Percentiles rank a stretch among this genome's conserved stretches.
phyloP scores from a whole-genome alignment of 37 sponge, comb jelly and placozoan species.

The Aplysina aerophoba region DNA sequence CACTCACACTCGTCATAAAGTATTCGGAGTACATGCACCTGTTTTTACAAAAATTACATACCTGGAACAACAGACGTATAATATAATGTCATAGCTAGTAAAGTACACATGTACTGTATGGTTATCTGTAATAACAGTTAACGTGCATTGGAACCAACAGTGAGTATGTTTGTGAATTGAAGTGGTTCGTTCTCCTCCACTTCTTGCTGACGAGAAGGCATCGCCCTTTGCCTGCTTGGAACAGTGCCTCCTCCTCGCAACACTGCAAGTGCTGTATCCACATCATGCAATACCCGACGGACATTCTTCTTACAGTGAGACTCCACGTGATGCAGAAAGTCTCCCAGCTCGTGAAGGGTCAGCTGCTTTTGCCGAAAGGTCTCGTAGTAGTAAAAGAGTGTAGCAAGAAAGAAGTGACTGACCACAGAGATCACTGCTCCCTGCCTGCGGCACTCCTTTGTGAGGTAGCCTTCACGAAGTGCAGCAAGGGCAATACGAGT shows the following conservation, averaged over 20 bases:
- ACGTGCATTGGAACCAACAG: too few species aligned
- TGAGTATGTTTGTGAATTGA: background rate
- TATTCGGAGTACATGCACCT: too few species aligned
- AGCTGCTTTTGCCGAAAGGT: conserved; percentile 42
- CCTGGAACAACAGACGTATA: too few species aligned
- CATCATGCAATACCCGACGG: conserved; percentile 21
- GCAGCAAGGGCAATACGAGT: conserved; percentile 66
- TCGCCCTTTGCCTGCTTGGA: too few species aligned
- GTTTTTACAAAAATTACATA: too few species aligned
- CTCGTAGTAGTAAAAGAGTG: conserved; percentile 64
- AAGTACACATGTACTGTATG: too few species aligned
- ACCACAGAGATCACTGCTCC: conserved; percentile 79
- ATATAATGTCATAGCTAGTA: too few species aligned
- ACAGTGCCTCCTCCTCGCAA: background rate
- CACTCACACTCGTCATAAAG: too few species aligned
- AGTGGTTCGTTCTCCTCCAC: background rate
- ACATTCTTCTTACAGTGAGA: conserved; percentile 41
- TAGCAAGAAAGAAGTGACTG: conserved; percentile 74
- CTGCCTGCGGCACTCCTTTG: conserved; percentile 69
- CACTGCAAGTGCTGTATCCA: conserved; percentile 3
- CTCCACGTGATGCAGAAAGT: conserved; percentile 41
- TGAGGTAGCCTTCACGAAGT: conserved; percentile 67
- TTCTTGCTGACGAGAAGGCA: too few species aligned
- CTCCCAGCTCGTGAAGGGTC: conserved; percentile 49
- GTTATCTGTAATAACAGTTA: too few species aligned